Conservation (phyloP, 53 echinoderm and acorn worm species). For the Actinopyga echinites region DNA sequence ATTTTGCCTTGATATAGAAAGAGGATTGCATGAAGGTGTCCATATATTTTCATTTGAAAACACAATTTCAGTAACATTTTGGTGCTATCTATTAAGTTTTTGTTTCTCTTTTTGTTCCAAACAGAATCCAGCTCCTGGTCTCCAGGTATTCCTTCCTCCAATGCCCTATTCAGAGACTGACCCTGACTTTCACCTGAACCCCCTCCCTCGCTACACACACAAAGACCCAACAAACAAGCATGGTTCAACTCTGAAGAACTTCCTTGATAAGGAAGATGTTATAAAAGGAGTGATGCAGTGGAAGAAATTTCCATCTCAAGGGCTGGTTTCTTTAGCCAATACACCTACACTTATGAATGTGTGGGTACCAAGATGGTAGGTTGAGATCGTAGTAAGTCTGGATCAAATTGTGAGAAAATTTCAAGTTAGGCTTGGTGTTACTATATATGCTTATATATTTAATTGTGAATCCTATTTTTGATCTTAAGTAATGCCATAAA, state of each 20-base stretch:
- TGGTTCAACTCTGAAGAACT: slow-evolving; percentile 72
- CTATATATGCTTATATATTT: too few species aligned
- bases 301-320: slow-evolving; percentile 98
- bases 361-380: slow-evolving; percentile 93
- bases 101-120: slow-evolving; percentile 1
- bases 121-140: slow-evolving; percentile 91
- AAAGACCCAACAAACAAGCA: slow-evolving; percentile 76
- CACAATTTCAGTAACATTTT: neutral
- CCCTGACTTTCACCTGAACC: slow-evolving; percentile 91
- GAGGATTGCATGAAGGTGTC: neutral
- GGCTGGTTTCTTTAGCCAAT: slow-evolving; percentile 85
- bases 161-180: slow-evolving; percentile 90
- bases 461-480: too few species aligned
- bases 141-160: slow-evolving; percentile 94
- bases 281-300: slow-evolving; percentile 91
- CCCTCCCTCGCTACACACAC: slow-evolving; percentile 88
- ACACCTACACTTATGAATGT: slow-evolving; percentile 96
- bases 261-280: slow-evolving; percentile 93
- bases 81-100: neutral
- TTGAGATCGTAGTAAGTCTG: too few species aligned
- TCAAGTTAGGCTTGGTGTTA: too few species aligned
- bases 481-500: too few species aligned
- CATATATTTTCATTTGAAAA: too few species aligned
- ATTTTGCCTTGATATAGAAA: too few species aligned
- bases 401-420: too few species aligned